Base-by-base conservation (phyloP, 2,113 vertebrate genomes). In the Myxocyprinus asiaticus region DNA sequence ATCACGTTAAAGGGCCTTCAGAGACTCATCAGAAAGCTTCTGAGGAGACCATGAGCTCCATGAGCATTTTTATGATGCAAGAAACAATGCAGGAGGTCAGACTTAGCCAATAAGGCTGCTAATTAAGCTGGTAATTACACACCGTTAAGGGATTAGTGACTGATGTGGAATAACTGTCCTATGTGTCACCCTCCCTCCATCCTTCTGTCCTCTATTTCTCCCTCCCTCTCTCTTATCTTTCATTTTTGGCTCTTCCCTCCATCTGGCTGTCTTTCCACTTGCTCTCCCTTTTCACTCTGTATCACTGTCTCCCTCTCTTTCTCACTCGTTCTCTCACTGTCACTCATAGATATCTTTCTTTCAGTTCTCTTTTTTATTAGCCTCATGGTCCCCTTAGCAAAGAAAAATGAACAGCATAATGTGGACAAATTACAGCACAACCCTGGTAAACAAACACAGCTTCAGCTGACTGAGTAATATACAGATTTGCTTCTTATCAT, bases 361-460 rank as follows among this genome's bases (percentile, higher is more conserved):
- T 58, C 64, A 51, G 9, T 44, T 65, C 62, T 78, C 47, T 78
- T 42, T 53, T 68, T 73, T 78, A 79, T 63, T 73, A 63, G 69
- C 78, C 22, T 59, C 70, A 64, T 5, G 12, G 79, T 67, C 53
- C 65, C 63, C 44, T 47, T 81, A 81, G 74, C 7, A 75, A 68
- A 87, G 89, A 91, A 78, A 81, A 89, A 86, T 84, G 61, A 87
- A 83, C 79, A 84, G 83, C 77, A 87, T 83, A 81, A 43, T 6
- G 63, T 72, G 43, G 59, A 82, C 82, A 86, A 89, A 89, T 89
- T 89, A 86, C 76, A 84, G 79, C 82, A 59, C 50, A 77, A 76
- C 84, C 84, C 76, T 62, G 70, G 86, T 79, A 82, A 83, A 82
- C 81, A 67, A 81, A 81, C 65, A 67, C 62, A n/a, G 55, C 56